Conservation (phyloP, 2,113 vertebrate species). For the Panthera tigris region DNA sequence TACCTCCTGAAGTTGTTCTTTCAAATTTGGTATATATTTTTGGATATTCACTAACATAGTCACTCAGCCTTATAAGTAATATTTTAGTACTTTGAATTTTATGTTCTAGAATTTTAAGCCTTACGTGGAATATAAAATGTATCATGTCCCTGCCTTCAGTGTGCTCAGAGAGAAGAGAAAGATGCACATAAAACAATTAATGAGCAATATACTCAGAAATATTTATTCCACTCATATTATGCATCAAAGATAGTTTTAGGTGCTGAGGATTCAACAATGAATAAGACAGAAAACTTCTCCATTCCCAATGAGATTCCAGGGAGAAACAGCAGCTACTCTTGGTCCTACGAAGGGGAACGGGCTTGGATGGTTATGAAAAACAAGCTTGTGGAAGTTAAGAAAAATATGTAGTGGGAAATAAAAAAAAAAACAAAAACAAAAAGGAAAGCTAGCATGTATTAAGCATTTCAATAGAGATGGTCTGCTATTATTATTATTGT, state of each 20-base stretch:
- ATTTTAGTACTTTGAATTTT: slow-evolving; percentile 24
- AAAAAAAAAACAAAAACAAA: neutral
- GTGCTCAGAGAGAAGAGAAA: neutral
- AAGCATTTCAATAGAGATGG: neutral
- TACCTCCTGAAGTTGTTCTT: neutral
- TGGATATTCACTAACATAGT: neutral
- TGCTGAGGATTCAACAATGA: neutral
- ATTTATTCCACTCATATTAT: neutral
- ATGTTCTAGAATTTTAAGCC: neutral
- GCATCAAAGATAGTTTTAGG: neutral
- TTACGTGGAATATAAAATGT: neutral
- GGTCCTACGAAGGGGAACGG: neutral
- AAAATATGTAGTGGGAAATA: neutral
- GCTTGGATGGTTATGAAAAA: neutral
- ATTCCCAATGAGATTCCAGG: neutral
- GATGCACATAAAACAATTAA: neutral
- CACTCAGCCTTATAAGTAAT: neutral
- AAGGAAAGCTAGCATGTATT: neutral
- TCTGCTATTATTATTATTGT: neutral
- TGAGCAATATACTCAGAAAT: neutral
- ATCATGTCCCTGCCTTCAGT: neutral
- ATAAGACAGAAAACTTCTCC: neutral
- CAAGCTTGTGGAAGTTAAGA: neutral
- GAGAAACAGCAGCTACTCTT: neutral
- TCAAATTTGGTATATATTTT: neutral